Evolutionary conservation across 1,140 invertebrate genomes (phyloP), one percentile per base, ranked within the genome.

Genomic region (Arctopsyche grandis): DNA sequence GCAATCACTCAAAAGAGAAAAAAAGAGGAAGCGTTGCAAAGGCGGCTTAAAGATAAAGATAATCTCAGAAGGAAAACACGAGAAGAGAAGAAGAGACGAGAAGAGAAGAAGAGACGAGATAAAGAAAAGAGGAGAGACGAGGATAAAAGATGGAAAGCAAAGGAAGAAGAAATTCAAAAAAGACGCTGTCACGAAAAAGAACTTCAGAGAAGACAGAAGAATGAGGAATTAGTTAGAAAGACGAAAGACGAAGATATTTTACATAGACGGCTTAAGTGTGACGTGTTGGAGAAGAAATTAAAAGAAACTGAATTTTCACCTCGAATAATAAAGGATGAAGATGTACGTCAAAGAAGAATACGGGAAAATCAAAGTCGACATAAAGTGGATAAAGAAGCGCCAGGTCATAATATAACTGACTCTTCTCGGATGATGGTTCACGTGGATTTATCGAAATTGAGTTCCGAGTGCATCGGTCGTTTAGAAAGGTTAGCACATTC

Each of bases 391-490:
- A 56, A 76, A 38, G 24, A 1, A 14, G 19, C 63, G 21, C 5
- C 14, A 24, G 14, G 46, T 21, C 29, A 22, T 7, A 58, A 46
- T 43, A 22, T 38, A 14, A 21, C 9, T 48, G 69, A 21, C 16
- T 26, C 5, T 58, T 77, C 16, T 38, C 66, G 22, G 24, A 22
- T 83, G 22, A 80, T 83, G 75, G 83, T 86, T 0, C 79, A 80
- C 9, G 83, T 87, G 21, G 84, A 85, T 52, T 75, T 86, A 19
- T 63, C n/a, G 69, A 79, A 83, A 38, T 80, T 86, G 12, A 79
- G 75, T 69, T 22, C 58, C 16, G 19, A 60, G 16, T 76, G 26
- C 52, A 22, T 73, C 4, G 69, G 46, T 56, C 69, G 75, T 0
- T 21, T 83, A n/a, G 24, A 44, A 5, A 75, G 79, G 16, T 44